Base-by-base conservation (phyloP, 2,797 vertebrate genomes). In the Syndactyla subalaris region DNA sequence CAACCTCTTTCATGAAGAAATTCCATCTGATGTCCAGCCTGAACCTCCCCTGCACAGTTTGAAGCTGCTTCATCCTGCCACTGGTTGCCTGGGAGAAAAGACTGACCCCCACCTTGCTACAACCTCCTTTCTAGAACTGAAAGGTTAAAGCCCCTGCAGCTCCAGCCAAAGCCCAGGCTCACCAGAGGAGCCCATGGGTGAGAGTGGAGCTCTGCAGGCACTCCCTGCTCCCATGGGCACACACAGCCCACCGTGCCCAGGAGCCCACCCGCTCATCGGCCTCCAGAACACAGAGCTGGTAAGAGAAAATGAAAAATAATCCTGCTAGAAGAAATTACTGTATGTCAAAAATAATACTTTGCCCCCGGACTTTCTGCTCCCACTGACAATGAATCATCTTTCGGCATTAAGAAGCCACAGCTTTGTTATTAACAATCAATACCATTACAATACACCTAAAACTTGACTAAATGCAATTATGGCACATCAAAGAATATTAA, bases 311-410 rank as follows among this genome's bases (percentile, higher is more conserved):
- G 24, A 45, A 39, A 19, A 39, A 76, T n/a, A 73, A 61, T 70
- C 75, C 89, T 14, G 20, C 66, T 51, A 77, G 65, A 71, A 92
- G 82, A 93, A 95, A 93, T 94, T 51, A 93, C 54, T 55, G 82
- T 26, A 34, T 70, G 93, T 87, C 92, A 95, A 8, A 92, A 92
- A 89, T 52, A 91, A 95, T 57, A 24, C 82, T 89, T 97, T 95
- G 95, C 96, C 94, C 95, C 95, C 80, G 6, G 96, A 94, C 93
- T 95, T 95, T 92, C 95, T 95, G 90, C 91, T 96, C 91, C 95
- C 94, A 95, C 95, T 93, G 91, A 74, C 46, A 88, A 65, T 96
- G 97, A 97, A 88, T 97, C 97, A 96, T 95, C 95, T 76, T 55
- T 57, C 4, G 3, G 85, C 89, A 94, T 93, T 93, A 94, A 95